Evolutionary conservation across 2,888 invertebrate genomes (phyloP), one percentile per base, ranked within the genome.

Genomic region (Arrhopalites spinosus): DNA sequence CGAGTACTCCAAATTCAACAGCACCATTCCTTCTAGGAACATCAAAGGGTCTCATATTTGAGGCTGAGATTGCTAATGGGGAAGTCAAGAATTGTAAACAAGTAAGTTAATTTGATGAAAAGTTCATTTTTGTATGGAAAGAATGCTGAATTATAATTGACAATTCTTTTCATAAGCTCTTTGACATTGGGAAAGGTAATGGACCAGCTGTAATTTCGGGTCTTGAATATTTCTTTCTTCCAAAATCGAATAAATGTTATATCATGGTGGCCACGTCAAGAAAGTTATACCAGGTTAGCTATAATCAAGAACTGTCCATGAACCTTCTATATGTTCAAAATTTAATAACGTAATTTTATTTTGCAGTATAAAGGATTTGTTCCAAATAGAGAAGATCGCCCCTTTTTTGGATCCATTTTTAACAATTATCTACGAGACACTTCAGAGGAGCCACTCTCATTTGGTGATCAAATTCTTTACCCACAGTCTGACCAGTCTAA

Each of bases 21-120:
- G 94, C 94, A 0, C 90, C 93, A 0, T 95, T 98, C 83, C 87
- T 98, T 56, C 85, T 97, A 63, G 97, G 96, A 7, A 96, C 96
- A 0, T 93, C 93, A 0, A 93, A 92, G 84, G 97, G 97, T 0
- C 87, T 94, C 63, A 92, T 97, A 78, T 91, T 96, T 86, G 97
- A 97, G 86, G 93, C 93, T 0, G 96, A 96, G 85, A 88, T 97
- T 70, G 90, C 90, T 25, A 88, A 91, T 15, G 92, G 93, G 72
- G 93, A 91, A 78, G 95, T 96, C 78, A 92, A 91, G 84, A 90
- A 93, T 86, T 91, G 92, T 88, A 92, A 92, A 87, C 94, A 94
- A 90, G 95, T 95, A 87, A 84, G 78, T 68, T 15, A 59, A 71
- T 43, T 27, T n/a, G n/a, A n/a, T n/a, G n/a, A n/a, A n/a, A n/a